These are phyloP conservation scores for Tethya wilhelma DNA, from an alignment of 37 sponge, comb jelly and placozoan genomes.

Conservation along the genomic window DNA sequence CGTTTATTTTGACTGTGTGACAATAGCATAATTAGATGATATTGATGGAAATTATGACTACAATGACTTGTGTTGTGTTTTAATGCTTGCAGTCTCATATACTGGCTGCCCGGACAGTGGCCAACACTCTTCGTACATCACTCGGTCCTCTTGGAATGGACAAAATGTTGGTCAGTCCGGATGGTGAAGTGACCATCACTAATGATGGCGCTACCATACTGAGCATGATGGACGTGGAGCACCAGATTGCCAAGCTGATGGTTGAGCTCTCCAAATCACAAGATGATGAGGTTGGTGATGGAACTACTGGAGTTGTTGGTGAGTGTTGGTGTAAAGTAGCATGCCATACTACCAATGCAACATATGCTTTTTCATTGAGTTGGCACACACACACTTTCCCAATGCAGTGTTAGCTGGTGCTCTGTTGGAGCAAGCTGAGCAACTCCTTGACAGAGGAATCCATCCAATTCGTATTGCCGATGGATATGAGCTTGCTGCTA, in stretches of 20 bases:
- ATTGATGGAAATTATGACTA: no score
- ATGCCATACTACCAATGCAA: neutral
- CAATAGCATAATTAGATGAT: neutral
- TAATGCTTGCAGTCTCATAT: conserved; percentile 89
- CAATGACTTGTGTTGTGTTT: no score
- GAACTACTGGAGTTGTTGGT: conserved; percentile 98
- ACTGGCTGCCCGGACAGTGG: conserved; percentile 86
- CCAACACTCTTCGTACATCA: conserved; percentile 81
- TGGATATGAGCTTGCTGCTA: conserved; percentile 93
- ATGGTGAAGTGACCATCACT: conserved; percentile 96
- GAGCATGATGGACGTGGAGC: conserved; percentile 95
- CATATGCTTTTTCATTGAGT: neutral
- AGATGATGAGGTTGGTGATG: conserved; percentile 99
- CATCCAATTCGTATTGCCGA: conserved; percentile 97
- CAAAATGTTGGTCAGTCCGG: conserved; percentile 96
- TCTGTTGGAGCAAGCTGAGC: conserved; percentile 96
- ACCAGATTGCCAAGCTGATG: conserved; percentile 96
- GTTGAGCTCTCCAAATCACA: conserved; percentile 96
- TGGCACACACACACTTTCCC: neutral
- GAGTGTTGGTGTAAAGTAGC: conserved; percentile 3
- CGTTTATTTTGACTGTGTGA: neutral
- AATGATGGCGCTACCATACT: conserved; percentile 99
- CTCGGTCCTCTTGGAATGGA: conserved; percentile 98
- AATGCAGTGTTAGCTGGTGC: conserved; percentile 95
- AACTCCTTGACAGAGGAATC: conserved; percentile 92